Percentiles rank a stretch among this genome's conserved stretches.
These are phyloP conservation scores for Cyclophora albipunctata DNA, from an alignment of 2,888 invertebrate species.

Conservation along the genomic window DNA sequence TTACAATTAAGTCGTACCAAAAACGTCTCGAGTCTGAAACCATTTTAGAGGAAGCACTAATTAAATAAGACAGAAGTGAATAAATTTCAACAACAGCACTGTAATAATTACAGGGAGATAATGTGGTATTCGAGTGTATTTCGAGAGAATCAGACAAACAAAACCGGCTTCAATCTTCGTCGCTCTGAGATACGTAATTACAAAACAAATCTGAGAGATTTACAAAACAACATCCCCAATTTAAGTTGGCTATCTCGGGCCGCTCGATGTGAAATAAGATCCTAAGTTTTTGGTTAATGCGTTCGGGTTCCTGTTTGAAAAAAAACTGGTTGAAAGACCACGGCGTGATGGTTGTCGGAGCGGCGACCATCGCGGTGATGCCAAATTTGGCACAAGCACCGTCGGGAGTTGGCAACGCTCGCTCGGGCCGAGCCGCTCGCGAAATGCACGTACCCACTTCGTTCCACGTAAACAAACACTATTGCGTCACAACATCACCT, in stretches of 20 bases:
- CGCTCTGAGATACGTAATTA: conserved; percentile 10
- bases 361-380: conserved; percentile 41
- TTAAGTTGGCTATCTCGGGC: conserved; percentile 15
- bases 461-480: conserved; percentile 61
- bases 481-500: conserved; percentile 50
- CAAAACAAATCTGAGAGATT: conserved; percentile 13
- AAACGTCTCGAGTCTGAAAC: too few species aligned
- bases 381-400: conserved; percentile 61
- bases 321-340: conserved; percentile 36
- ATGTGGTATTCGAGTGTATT: too few species aligned
- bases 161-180: conserved; percentile 9
- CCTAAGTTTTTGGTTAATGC: conserved; percentile 27
- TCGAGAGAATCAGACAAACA: not conserved
- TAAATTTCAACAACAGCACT: not conserved
- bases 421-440: conserved; percentile 32
- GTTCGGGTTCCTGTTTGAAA: conserved; percentile 30
- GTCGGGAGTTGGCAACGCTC: conserved; percentile 54
- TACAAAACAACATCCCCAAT: conserved; percentile 7
- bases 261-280: conserved; percentile 30
- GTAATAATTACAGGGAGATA: too few species aligned
- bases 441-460: conserved; percentile 46
- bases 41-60: not conserved
- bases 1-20: too few species aligned
- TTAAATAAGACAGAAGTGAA: conserved; percentile 4
- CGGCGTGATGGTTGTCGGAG: conserved; percentile 19